Evolutionary conservation across 2,888 invertebrate species (phyloP).

Genomic region (Drosophila paranaensis): DNA sequence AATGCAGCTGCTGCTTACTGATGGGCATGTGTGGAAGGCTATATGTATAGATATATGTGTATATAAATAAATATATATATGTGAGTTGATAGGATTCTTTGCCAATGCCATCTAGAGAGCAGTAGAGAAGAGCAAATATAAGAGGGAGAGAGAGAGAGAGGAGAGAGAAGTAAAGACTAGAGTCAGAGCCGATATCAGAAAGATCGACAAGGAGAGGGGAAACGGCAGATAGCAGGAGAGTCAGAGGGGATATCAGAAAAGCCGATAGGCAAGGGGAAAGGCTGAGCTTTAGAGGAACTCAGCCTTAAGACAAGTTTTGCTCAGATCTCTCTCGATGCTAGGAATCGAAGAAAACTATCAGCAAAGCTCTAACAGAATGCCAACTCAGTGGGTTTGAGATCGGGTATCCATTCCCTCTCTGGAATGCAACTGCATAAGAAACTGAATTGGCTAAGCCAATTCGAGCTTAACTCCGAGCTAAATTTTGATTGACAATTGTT

Average conservation of each 20-base stretch:
- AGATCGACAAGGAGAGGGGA: no score
- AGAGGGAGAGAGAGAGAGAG: background rate
- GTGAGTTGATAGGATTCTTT: background rate
- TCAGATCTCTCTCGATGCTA: no score
- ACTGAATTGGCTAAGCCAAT: background rate
- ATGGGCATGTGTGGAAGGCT: background rate
- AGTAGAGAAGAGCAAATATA: background rate
- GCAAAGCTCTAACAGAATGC: no score
- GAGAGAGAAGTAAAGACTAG: no score
- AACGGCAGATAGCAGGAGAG: no score
- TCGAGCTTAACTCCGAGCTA: background rate
- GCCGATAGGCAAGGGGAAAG: background rate
- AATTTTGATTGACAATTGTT: constrained; percentile 47
- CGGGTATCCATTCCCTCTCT: no score
- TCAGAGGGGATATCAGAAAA: no score
- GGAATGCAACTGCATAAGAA: background rate
- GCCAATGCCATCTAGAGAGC: background rate
- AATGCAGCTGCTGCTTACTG: constrained; percentile 4
- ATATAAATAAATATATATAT: no score
- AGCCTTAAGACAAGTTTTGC: background rate
- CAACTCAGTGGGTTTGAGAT: no score
- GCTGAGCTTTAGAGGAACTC: background rate
- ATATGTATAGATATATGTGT: background rate
- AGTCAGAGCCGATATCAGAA: no score
- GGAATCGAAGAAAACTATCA: no score